Percentiles rank a stretch among this genome's conserved stretches.
Conservation (phyloP, 2,113 vertebrate species). For the Pelmatolapia mariae region DNA sequence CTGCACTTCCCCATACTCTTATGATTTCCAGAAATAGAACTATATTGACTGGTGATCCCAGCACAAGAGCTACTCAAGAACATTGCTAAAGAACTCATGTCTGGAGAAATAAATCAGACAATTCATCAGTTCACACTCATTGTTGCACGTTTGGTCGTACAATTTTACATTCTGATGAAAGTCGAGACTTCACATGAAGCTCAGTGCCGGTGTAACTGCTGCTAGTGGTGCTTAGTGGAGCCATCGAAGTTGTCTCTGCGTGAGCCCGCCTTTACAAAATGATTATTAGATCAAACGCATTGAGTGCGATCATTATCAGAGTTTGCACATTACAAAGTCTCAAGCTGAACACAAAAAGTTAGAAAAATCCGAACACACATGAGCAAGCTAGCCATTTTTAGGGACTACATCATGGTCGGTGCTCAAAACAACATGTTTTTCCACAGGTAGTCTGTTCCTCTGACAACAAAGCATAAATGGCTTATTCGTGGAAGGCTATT, state of each 20-base stretch:
- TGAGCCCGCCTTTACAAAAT: not conserved
- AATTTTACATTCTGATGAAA: not conserved
- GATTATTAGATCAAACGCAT: not conserved
- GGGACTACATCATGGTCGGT: not conserved
- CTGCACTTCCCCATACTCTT: not conserved
- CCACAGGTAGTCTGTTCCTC: not conserved
- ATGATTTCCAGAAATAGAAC: not conserved
- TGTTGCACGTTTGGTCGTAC: not conserved
- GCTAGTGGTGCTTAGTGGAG: not conserved
- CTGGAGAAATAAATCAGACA: not conserved
- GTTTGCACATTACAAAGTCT: not conserved
- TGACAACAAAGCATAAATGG: not conserved
- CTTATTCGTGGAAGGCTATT: not conserved
- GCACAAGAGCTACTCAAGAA: not conserved
- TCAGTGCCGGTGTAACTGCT: not conserved
- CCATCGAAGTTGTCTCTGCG: not conserved
- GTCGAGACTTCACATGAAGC: not conserved
- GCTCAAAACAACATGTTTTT: not conserved
- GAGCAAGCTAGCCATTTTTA: not conserved
- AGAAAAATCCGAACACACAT: not conserved
- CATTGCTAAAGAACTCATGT: not conserved
- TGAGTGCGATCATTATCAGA: not conserved
- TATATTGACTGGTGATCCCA: not conserved
- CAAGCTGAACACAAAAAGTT: not conserved
- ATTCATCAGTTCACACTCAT: not conserved